Conservation (phyloP, 2,888 invertebrate species). For the Folsomia candida region DNA sequence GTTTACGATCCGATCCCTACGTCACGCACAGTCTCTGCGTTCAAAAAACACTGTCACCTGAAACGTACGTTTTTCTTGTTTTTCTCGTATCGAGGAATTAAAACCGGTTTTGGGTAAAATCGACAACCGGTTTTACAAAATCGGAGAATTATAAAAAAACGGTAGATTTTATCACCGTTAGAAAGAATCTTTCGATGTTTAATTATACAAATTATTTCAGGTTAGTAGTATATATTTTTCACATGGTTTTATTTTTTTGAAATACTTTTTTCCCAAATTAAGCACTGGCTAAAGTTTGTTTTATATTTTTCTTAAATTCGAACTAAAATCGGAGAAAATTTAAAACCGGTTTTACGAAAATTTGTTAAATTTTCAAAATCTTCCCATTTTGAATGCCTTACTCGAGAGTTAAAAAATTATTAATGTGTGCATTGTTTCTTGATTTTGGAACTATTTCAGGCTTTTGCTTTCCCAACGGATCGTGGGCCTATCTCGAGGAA, state of each 20-base stretch:
- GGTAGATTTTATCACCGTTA: too few relatives aligned
- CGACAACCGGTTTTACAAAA: too few relatives aligned
- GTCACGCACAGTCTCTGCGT: slow-evolving; percentile 55
- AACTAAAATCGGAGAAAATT: too few relatives aligned
- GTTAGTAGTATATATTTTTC: background rate
- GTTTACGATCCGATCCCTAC: slow-evolving; percentile 55
- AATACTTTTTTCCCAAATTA: background rate
- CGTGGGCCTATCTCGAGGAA: slow-evolving; percentile 58
- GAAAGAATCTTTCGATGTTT: too few relatives aligned
- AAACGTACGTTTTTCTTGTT: slow-evolving; percentile 30
- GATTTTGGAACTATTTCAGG: too few relatives aligned
- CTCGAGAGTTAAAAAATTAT: too few relatives aligned
- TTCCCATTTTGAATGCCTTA: too few relatives aligned
- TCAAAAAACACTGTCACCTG: slow-evolving; percentile 49
- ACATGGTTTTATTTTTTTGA: slow-evolving; percentile 1
- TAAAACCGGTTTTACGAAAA: too few relatives aligned
- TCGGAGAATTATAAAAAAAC: too few relatives aligned
- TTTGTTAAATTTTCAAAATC: too few relatives aligned
- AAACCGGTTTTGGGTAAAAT: background rate
- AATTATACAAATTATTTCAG: too few relatives aligned
- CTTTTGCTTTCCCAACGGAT: slow-evolving; percentile 58
- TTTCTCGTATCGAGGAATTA: slow-evolving; percentile 8
- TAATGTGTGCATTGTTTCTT: too few relatives aligned
- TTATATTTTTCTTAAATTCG: slow-evolving; percentile 14
- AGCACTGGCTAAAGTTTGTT: background rate